Percentiles rank a stretch among this genome's conserved stretches.
phyloP scores from a whole-genome alignment of 2,888 invertebrate genomes.

The Drosophila acutilabella region DNA sequence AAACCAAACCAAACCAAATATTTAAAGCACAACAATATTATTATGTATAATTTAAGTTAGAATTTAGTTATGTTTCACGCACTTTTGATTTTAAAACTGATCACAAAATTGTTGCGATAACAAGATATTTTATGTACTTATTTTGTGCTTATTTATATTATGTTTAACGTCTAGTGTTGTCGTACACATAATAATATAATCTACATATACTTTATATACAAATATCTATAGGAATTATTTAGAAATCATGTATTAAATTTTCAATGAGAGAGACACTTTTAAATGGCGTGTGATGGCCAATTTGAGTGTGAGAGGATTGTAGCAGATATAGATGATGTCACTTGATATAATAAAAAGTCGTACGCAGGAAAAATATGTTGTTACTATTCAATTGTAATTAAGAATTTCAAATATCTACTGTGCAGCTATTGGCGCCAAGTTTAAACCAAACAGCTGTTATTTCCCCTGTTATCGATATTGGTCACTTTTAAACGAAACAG shows the following conservation, averaged over 20 bases:
- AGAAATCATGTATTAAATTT: slow-evolving; percentile 60
- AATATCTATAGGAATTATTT: slow-evolving; percentile 40
- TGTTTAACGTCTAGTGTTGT: slow-evolving; percentile 58
- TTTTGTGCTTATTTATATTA: slow-evolving; percentile 65
- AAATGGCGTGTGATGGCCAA: slow-evolving; percentile 25
- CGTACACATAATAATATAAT: slow-evolving; percentile 43
- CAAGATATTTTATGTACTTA: slow-evolving; percentile 62
- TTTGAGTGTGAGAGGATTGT: slow-evolving; percentile 58
- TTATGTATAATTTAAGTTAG: slow-evolving; percentile 80
- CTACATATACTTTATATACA: slow-evolving; percentile 12
- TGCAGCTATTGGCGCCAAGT: not conserved
- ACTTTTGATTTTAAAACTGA: slow-evolving; percentile 48
- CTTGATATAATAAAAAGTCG: slow-evolving; percentile 67
- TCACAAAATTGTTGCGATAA: slow-evolving; percentile 39
- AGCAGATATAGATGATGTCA: slow-evolving; percentile 57
- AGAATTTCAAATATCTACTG: not conserved
- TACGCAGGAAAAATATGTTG: slow-evolving; percentile 56
- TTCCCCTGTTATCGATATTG: no score
- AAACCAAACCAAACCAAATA: slow-evolving; percentile 81
- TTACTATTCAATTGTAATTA: not conserved
- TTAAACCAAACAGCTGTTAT: slow-evolving; percentile 5
- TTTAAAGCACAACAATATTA: slow-evolving; percentile 57
- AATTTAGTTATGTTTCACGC: slow-evolving; percentile 65
- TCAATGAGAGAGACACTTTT: slow-evolving; percentile 34
- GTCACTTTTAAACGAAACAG: not conserved